Evolutionary conservation across 2,888 invertebrate genomes (phyloP).

Genomic region (Drosophila borealis): DNA sequence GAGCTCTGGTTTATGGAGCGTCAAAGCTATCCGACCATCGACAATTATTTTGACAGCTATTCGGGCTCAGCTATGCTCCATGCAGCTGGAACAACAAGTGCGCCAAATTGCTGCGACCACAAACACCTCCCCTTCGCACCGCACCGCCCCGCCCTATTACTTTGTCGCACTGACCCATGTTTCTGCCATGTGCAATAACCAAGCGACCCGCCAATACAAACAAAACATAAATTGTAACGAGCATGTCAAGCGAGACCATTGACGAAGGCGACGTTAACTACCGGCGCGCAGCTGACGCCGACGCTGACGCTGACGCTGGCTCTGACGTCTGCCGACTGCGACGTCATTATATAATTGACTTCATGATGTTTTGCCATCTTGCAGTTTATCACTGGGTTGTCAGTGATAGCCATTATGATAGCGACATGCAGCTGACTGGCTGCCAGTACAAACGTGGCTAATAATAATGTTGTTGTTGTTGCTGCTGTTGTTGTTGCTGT

Average conservation of each 20-base stretch:
- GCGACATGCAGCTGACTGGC: constrained; percentile 36
- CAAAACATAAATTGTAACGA: constrained; percentile 73
- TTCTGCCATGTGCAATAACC: constrained; percentile 20
- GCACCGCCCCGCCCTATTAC: not conserved
- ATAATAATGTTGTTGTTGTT: constrained; percentile 32
- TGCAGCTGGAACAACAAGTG: constrained; percentile 20
- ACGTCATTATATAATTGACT: constrained; percentile 66
- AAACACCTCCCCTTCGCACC: not conserved
- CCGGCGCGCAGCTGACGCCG: constrained; percentile 6
- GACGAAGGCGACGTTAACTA: constrained; percentile 29
- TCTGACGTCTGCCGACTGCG: constrained; percentile 2
- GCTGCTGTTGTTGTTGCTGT: not conserved
- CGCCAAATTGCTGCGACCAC: constrained; percentile 45
- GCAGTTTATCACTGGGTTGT: constrained; percentile 66
- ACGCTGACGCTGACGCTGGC: constrained; percentile 1
- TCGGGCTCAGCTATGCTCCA: constrained; percentile 35
- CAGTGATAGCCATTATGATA: constrained; percentile 47
- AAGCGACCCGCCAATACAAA: constrained; percentile 51
- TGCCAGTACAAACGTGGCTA: constrained; percentile 19
- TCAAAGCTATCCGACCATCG: constrained; percentile 40
- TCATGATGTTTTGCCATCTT: constrained; percentile 59
- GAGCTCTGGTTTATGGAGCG: constrained; percentile 34
- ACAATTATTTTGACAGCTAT: constrained; percentile 64
- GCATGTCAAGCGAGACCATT: constrained; percentile 58
- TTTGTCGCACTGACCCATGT: not conserved